Percentiles rank a stretch among this genome's conserved stretches.
These are phyloP conservation scores for Temnothorax unifasciatus DNA, from an alignment of 2,888 invertebrate species.

Conservation along the genomic window DNA sequence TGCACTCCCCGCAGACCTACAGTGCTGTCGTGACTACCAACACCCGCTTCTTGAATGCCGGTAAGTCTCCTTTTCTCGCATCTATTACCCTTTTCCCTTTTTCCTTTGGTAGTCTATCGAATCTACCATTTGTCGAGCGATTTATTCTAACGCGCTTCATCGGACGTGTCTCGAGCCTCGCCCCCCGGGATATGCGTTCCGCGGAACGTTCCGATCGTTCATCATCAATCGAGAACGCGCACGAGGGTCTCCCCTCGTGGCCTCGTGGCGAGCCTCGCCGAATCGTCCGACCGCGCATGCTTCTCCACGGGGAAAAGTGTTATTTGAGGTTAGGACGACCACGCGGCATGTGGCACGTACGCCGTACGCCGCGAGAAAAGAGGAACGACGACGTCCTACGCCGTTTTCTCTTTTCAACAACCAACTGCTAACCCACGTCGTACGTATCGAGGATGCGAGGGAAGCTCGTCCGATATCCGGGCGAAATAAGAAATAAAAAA, in stretches of 20 bases:
- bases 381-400: no score
- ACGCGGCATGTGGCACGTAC: conserved; percentile 72
- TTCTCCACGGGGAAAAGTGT: conserved; percentile 34
- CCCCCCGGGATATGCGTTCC: no score
- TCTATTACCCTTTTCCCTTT: neutral
- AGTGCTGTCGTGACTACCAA: conserved; percentile 79
- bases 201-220: no score
- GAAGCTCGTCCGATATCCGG: neutral
- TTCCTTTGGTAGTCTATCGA: no score
- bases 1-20: conserved; percentile 78
- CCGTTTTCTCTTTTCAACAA: neutral
- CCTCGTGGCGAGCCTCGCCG: neutral
- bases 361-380: no score
- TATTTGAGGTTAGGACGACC: conserved; percentile 76
- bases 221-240: no score
- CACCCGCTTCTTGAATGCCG: conserved; percentile 79
- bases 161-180: no score
- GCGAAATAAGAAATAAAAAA: no score
- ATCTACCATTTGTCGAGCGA: neutral
- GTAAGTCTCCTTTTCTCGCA: conserved; percentile 72
- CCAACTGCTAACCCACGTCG: neutral
- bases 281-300: conserved; percentile 1
- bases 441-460: neutral
- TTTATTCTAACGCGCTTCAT: neutral
- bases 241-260: neutral